Evolutionary conservation across 1,140 invertebrate species (phyloP).

Genomic region (Probaryconus sp.): DNA sequence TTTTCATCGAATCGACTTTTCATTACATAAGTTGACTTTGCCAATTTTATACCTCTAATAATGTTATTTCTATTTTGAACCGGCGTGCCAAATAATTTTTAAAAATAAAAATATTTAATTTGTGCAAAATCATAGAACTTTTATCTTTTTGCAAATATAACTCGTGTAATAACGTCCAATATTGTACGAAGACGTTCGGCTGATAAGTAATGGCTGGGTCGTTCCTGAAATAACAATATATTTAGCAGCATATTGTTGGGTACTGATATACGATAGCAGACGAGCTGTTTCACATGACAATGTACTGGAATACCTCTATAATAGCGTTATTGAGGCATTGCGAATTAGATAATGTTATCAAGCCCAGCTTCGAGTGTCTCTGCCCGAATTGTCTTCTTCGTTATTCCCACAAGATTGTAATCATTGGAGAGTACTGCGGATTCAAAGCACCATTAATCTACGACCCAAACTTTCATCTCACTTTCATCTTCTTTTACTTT

Average conservation of each 20-base stretch:
- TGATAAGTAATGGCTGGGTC: slow-evolving; percentile 23
- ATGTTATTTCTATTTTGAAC: no score
- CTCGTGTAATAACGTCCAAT: no score
- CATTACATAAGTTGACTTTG: no score
- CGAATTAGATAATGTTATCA: slow-evolving; percentile 66
- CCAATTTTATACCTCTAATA: no score
- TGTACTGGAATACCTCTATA: slow-evolving; percentile 47
- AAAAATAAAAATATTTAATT: no score
- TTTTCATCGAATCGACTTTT: no score
- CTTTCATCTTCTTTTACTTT: slow-evolving; percentile 17
- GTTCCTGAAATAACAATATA: slow-evolving; percentile 15
- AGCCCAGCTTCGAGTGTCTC: slow-evolving; percentile 44
- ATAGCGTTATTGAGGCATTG: slow-evolving; percentile 56
- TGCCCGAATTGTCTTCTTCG: slow-evolving; percentile 55
- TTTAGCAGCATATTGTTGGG: slow-evolving; percentile 27
- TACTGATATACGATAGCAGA: slow-evolving; percentile 31
- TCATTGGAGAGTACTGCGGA: slow-evolving; percentile 24
- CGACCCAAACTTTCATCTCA: slow-evolving; percentile 41
- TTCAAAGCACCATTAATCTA: slow-evolving; percentile 39
- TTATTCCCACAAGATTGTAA: slow-evolving; percentile 47
- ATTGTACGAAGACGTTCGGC: neutral
- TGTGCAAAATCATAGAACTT: no score
- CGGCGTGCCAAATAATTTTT: no score
- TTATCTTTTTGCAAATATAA: no score
- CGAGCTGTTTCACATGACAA: slow-evolving; percentile 44